Base-by-base conservation (phyloP, 2,797 vertebrate species). In the Siniperca undulata region DNA sequence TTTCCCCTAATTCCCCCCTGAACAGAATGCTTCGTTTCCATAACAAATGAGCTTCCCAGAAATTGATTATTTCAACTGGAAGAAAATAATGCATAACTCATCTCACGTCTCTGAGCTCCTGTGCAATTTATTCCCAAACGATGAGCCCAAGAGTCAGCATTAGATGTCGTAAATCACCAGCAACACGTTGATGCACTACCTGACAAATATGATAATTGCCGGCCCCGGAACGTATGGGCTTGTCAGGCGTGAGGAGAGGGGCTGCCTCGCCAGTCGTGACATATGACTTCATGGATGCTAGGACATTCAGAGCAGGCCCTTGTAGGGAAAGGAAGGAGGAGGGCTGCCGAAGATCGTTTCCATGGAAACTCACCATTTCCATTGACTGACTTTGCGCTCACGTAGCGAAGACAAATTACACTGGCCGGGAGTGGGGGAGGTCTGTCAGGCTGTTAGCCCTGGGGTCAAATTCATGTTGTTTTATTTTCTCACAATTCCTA, bases 351-450 rank as follows among this genome's bases (percentile, higher is more conserved):
- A 93, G 93, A 94, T 90, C 91, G 96, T 96, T 95, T 93, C 95
- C 95, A 95, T 96, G 93, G 95, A 86, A 96, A 96, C 96, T 90
- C 88, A 92, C 83, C 91, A 92, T 95, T 96, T 96, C 96, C 95
- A 96, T 95, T 96, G 94, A 96, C 95, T 95, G 94, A 93, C 92
- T 96, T 94, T 92, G 92, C 93, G 90, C 95, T 95, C 95, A 95
- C 93, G 94, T 96, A 95, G 94, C 88, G 93, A 95, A 96, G 95
- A 96, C 94, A 95, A 96, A 96, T 95, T 93, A 92, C 94, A 93
- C 87, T 80, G 94, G 93, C 94, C 87, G 75, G 82, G 91, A 93
- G 93, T 87, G 90, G 94, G 92, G 91, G 93, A 89, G 92, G 90
- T 94, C 91, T 95, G 93, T 95, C 94, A 92, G 92, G 92, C 93